Base-by-base conservation (phyloP, 2,113 vertebrate genomes). In the Argyrosomus japonicus region DNA sequence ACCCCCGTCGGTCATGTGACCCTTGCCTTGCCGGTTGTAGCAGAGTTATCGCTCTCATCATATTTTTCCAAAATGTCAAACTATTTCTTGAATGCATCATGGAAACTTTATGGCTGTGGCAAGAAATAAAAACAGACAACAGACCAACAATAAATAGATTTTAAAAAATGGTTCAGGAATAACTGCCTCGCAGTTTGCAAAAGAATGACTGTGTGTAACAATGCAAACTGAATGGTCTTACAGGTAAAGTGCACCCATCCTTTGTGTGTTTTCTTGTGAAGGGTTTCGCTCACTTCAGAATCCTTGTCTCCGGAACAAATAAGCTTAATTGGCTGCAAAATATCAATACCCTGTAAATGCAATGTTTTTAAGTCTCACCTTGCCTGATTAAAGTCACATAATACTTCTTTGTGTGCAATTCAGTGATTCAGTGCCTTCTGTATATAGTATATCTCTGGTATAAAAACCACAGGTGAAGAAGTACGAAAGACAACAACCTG, bases 401-500 rank as follows among this genome's bases (percentile, higher is more conserved):
- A 40, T 0, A 0, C 63, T 14, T 12, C 11, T 13, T 36, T 29
- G 25, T 36, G 68, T 80, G 75, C 60, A 71, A 18, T 68, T 51
- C 21, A n/a, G 40, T 67, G 63, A 58, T 77, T 63, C 62, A 65
- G 84, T 87, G 56, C 64, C 29, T 68, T 74, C 45, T 70, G 19
- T 48, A n/a, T n/a, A n/a, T n/a, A 29, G 61, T 19, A 76, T 60
- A 76, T 56, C 53, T 60, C 11, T 36, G 19, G 32, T 50, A 29
- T 73, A 83, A 13, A 76, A 70, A 71, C 40, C 51, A 83, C 77
- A 65, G 27, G 8, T 58, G 50, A 40, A 21, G 40, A 65, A 56
- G 45, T 74, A 64, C 65, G 77, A 78, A 89, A 65, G n/a, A 84
- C 85, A 81, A 82, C 43, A 79, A 32, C 43, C 51, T 79, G 47